phyloP scores from a whole-genome alignment of 2,888 invertebrate species.

The Amiota communis region DNA sequence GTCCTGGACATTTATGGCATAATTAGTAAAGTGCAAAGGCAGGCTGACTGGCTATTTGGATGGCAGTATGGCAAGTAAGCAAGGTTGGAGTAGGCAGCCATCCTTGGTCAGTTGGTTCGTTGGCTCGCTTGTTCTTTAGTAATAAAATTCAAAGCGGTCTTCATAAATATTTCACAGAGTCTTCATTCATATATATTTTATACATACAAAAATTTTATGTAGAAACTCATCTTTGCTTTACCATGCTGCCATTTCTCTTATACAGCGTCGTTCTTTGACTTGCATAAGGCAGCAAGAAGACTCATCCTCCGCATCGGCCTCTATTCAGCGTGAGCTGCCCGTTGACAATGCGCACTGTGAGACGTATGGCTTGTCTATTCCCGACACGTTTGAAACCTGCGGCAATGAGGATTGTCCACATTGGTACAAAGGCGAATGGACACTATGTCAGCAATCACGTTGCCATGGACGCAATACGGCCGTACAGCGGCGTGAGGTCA shows the following conservation, averaged over 20 bases:
- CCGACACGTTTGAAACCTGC: constrained; percentile 78
- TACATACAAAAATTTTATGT: background rate
- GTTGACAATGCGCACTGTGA: constrained; percentile 81
- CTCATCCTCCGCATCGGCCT: background rate
- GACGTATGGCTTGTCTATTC: constrained; percentile 80
- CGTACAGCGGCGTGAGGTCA: constrained; percentile 80
- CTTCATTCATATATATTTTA: background rate
- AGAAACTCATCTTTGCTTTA: constrained; percentile 1
- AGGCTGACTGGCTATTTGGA: background rate
- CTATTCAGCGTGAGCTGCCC: constrained; percentile 71
- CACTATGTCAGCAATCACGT: constrained; percentile 80
- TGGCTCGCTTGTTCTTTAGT: background rate
- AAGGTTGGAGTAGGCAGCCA: too few species aligned
- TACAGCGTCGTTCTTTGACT: constrained; percentile 66
- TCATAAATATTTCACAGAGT: constrained; percentile 55
- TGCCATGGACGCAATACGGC: constrained; percentile 86
- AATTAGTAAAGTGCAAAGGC: constrained; percentile 56
- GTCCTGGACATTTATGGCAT: constrained; percentile 47
- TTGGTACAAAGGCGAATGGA: constrained; percentile 83
- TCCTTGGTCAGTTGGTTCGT: too few species aligned
- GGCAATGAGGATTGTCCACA: constrained; percentile 81
- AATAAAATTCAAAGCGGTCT: constrained; percentile 46
- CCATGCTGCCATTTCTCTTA: constrained; percentile 25
- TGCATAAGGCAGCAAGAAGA: constrained; percentile 55
- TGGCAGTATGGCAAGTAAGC: too few species aligned